Conservation (phyloP, 2,113 vertebrate species). For the Rhinolophus ferrumequinum region DNA sequence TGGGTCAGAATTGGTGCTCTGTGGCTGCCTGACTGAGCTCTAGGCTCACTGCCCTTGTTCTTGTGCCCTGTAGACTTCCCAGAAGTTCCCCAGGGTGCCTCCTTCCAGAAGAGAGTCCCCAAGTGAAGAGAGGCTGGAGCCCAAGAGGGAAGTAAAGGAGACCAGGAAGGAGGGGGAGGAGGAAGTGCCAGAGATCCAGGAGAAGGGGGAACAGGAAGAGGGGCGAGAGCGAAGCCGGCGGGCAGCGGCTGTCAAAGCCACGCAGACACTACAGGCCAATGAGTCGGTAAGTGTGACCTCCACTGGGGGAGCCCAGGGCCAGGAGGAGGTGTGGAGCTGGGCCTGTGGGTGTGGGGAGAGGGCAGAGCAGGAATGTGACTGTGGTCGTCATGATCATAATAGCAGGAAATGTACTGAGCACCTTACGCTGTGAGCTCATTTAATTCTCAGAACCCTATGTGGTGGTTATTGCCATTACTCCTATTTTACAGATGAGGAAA, state of each 20-base stretch:
- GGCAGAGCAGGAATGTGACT: not conserved
- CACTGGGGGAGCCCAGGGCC: not conserved
- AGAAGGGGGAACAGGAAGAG: constrained; percentile 84
- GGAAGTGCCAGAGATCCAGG: constrained; percentile 78
- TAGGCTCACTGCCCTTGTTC: constrained; percentile 58
- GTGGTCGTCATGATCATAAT: not conserved
- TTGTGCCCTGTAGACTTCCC: constrained; percentile 86
- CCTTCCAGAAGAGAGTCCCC: constrained; percentile 86
- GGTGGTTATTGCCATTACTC: not conserved
- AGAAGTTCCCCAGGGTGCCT: constrained; percentile 87
- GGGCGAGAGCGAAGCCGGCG: constrained; percentile 86
- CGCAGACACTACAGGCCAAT: constrained; percentile 85
- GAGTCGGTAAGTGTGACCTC: constrained; percentile 88
- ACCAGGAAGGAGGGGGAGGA: constrained; percentile 83
- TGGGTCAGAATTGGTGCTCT: not conserved
- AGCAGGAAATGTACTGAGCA: not conserved
- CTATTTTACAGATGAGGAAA: constrained; percentile 24
- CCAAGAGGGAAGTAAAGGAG: constrained; percentile 80
- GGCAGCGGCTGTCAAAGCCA: constrained; percentile 85
- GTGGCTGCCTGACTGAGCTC: not conserved
- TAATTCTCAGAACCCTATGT: not conserved
- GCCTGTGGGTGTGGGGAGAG: not conserved
- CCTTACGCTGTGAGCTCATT: not conserved
- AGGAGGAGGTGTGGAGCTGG: not conserved
- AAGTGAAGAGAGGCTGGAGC: constrained; percentile 81